Conservation (phyloP, 2,797 vertebrate species). For the Galago senegalensis region DNA sequence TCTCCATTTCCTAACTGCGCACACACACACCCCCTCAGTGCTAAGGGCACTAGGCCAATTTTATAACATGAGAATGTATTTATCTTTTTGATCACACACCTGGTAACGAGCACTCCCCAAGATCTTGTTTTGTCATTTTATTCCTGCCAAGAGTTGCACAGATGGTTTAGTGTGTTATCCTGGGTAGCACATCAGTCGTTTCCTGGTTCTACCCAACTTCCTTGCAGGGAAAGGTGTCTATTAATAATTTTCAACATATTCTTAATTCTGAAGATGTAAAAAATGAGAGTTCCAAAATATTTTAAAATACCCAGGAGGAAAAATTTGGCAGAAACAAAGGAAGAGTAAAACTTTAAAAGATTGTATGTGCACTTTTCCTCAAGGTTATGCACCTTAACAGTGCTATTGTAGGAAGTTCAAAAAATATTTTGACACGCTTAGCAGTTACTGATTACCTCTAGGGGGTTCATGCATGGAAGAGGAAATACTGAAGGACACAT, state of each 20-base stretch:
- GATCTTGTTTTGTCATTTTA: slow-evolving; percentile 50
- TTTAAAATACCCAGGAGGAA: slow-evolving; percentile 50
- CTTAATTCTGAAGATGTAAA: slow-evolving; percentile 35
- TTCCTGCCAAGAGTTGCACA: slow-evolving; percentile 69
- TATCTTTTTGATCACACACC: slow-evolving; percentile 71
- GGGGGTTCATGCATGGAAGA: neutral
- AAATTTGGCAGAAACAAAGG: slow-evolving; percentile 37
- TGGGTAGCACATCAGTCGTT: slow-evolving; percentile 47
- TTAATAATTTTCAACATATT: slow-evolving; percentile 20
- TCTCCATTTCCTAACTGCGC: neutral
- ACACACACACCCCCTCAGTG: neutral
- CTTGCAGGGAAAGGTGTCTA: slow-evolving; percentile 60
- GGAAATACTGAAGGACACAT: slow-evolving; percentile 31
- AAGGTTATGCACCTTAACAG: neutral
- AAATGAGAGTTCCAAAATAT: neutral
- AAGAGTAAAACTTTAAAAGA: slow-evolving; percentile 34
- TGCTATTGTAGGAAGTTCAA: neutral
- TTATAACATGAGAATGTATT: neutral
- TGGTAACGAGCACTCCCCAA: slow-evolving; percentile 20
- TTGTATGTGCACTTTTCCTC: neutral
- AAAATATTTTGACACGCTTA: neutral
- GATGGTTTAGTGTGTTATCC: slow-evolving; percentile 47
- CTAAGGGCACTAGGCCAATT: neutral
- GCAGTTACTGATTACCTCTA: neutral
- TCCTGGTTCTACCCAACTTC: slow-evolving; percentile 72